Evolutionary conservation across 2,797 vertebrate genomes (phyloP).

Genomic region (Crax fasciolata): DNA sequence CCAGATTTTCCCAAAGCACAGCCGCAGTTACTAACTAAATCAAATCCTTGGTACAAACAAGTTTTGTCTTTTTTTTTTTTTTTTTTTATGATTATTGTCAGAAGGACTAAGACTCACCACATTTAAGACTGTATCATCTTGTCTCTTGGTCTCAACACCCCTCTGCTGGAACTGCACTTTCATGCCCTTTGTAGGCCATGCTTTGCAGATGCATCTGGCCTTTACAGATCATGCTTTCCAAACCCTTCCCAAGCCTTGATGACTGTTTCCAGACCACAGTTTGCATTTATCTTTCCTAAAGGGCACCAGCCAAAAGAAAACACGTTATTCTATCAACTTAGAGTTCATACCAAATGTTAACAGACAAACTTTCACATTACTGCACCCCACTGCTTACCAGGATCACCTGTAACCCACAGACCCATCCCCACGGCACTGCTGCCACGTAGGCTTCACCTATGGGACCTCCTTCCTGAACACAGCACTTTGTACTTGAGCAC

Average conservation of each 20-base stretch:
- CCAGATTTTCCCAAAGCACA: background rate
- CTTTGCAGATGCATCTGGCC: accelerated
- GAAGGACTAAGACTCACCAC: background rate
- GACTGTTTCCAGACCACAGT: background rate
- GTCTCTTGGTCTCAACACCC: background rate
- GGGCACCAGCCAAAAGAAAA: background rate
- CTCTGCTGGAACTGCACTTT: background rate
- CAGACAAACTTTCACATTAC: background rate
- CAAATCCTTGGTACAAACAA: background rate
- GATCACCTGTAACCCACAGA: background rate
- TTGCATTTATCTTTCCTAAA: background rate
- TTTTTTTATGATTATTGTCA: background rate
- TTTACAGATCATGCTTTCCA: background rate
- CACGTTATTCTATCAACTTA: background rate
- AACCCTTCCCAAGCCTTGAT: background rate
- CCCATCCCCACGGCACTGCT: accelerated
- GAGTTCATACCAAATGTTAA: accelerated
- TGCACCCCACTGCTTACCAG: background rate
- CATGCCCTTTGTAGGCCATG: background rate
- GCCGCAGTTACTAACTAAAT: background rate
- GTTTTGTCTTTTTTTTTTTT: background rate
- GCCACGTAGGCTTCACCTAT: background rate
- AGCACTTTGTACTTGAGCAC: background rate
- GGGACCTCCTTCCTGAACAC: background rate
- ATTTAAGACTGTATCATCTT: background rate